Evolutionary conservation across 2,113 vertebrate genomes (phyloP), one percentile per base, ranked within the genome.

Genomic region (Oxyruncus cristatus): DNA sequence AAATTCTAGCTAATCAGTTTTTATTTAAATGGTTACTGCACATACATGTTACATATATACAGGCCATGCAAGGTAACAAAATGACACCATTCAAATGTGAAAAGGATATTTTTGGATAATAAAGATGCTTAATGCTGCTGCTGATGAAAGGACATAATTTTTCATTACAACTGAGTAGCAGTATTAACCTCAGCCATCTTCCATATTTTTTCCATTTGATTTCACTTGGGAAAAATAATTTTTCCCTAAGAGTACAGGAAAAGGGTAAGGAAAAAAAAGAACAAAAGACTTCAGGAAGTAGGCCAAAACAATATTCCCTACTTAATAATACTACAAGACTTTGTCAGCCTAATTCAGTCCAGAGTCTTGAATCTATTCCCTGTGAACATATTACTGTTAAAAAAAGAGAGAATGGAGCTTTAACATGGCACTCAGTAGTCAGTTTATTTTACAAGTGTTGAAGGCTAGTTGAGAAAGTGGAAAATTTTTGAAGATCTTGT

Each of bases 361-460:
- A 86, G 83, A 88, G 76, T 61, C 83, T 93, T 80, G 83, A 96
- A 91, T 86, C 68, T 81, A 84, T 86, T 95, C 92, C 79, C 91
- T 91, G 93, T 81, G 94, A 96, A 96, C 44, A 91, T 72, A 91
- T 63, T 78, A 92, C 88, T 88, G 94, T 91, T 95, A 93, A 95
- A 96, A 96, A 95, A 93, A 91, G 62, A 95, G 63, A 84, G 76
- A 95, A 89, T 63, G 66, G 91, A 95, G 86, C 72, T 95, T 85
- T 87, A 95, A 95, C 94, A 92, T 67, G 91, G 94, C 95, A 95
- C 70, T 78, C 80, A 56, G 68, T 59, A 96, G 86, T 95, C 94
- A 96, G 86, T 97, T 96, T 95, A 77, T 96, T 95, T 96, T 91
- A 91, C 86, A 97, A 96, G 95, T 97, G 95, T 97, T 95, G 95